Conservation (phyloP, 2,797 vertebrate species). For the Danio albolineatus region DNA sequence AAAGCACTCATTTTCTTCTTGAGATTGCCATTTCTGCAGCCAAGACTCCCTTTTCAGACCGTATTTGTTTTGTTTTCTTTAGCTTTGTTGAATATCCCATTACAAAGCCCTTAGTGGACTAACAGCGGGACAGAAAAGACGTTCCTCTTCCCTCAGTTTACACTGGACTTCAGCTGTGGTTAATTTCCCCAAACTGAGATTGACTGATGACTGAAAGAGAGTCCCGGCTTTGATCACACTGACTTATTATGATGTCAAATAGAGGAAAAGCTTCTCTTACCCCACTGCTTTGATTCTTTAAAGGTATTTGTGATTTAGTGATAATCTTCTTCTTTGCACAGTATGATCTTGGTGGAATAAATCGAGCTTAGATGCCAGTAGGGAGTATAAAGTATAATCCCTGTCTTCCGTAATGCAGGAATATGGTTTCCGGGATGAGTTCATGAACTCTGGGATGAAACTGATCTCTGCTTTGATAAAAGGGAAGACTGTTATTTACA, state of each 20-base stretch:
- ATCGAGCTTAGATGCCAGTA: constrained; percentile 36
- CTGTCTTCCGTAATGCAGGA: constrained; percentile 38
- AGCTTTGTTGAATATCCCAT: constrained; percentile 23
- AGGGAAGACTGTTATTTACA: constrained; percentile 6
- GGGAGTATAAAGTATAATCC: constrained; percentile 39
- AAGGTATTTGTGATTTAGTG: constrained; percentile 54
- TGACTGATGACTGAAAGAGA: constrained; percentile 47
- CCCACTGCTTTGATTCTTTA: constrained; percentile 45
- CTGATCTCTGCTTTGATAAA: constrained; percentile 8
- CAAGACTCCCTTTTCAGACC: not conserved
- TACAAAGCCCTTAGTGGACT: not conserved
- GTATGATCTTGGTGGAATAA: constrained; percentile 23
- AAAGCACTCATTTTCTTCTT: too few species aligned
- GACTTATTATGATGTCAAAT: constrained; percentile 57
- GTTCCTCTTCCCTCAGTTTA: constrained; percentile 25
- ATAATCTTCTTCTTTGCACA: constrained; percentile 20
- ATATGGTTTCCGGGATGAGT: constrained; percentile 12
- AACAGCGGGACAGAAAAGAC: constrained; percentile 11
- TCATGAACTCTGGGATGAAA: constrained; percentile 20
- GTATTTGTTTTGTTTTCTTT: not conserved
- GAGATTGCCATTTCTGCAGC: too few species aligned
- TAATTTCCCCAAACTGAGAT: constrained; percentile 47
- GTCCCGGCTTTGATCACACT: constrained; percentile 58
- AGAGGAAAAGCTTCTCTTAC: constrained; percentile 36
- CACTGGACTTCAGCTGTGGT: constrained; percentile 54